phyloP scores from a whole-genome alignment of 2,113 vertebrate genomes.

The Nothobranchius kuhntae region DNA sequence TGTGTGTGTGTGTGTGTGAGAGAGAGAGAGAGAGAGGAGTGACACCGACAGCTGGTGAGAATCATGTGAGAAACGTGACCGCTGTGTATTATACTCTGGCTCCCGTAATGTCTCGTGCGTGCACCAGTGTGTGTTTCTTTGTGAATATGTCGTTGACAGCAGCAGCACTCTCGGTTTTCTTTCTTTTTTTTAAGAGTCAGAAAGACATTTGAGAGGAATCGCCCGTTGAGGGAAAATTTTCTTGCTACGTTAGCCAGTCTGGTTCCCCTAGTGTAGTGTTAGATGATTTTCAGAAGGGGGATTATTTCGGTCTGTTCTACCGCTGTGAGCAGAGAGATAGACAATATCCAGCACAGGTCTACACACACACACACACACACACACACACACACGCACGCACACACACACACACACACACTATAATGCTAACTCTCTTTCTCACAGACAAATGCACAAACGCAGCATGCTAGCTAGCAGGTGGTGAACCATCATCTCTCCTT shows the following conservation, averaged over 20 bases:
- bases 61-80: constrained; percentile 72
- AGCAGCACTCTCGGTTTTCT: background rate
- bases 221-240: constrained; percentile 31
- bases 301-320: constrained; percentile 59
- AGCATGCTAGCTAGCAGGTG: constrained; percentile 59
- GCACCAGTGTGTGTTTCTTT: constrained; percentile 30
- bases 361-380: constrained; percentile 23
- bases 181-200: constrained; percentile 12
- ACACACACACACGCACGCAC: constrained; percentile 19
- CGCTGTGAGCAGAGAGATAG: constrained; percentile 54
- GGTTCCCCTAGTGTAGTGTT: constrained; percentile 33
- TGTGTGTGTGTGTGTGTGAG: constrained; percentile 26
- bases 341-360: constrained; percentile 51
- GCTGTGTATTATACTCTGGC: constrained; percentile 52
- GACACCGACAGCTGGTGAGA: constrained; percentile 67
- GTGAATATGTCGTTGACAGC: constrained; percentile 15
- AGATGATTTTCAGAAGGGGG: constrained; percentile 52
- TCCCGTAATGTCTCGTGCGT: constrained; percentile 38
- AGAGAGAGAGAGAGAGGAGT: constrained; percentile 45
- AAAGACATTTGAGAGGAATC: constrained; percentile 27
- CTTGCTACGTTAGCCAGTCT: constrained; percentile 22
- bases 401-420: constrained; percentile 17
- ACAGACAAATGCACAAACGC: constrained; percentile 44
- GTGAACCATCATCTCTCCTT: constrained; percentile 58
- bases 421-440: constrained; percentile 32